Conservation (phyloP, 1,140 invertebrate species). For the Eurytemora carolleeae region DNA sequence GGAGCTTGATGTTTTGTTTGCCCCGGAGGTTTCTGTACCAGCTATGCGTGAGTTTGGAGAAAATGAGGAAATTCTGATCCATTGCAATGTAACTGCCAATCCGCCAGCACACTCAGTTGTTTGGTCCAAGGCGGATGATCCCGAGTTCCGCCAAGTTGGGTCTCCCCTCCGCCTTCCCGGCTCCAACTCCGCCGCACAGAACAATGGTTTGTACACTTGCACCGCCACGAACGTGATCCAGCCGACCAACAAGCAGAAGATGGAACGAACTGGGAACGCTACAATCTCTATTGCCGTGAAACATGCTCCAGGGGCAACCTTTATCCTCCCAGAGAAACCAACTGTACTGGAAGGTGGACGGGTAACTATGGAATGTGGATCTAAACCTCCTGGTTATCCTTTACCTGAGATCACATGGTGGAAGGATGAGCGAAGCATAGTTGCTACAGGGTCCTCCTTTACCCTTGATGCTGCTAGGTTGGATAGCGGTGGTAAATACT, state of each 20-base stretch:
- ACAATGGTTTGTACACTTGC: constrained; percentile 67
- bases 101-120: not conserved
- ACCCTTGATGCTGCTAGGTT: constrained; percentile 51
- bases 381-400: constrained; percentile 68
- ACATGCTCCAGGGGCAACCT: constrained; percentile 64
- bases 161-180: constrained; percentile 42
- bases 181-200: constrained; percentile 50
- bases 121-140: constrained; percentile 62
- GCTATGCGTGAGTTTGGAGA: not conserved
- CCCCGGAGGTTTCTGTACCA: not conserved
- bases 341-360: constrained; percentile 59
- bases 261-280: constrained; percentile 46
- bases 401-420: constrained; percentile 63
- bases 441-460: constrained; percentile 51
- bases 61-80: not conserved
- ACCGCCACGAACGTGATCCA: constrained; percentile 57
- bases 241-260: constrained; percentile 35
- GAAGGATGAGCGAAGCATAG: constrained; percentile 41
- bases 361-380: constrained; percentile 62
- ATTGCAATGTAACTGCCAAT: not conserved
- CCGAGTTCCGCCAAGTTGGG: constrained; percentile 57
- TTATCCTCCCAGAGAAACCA: constrained; percentile 58
- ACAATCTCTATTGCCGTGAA: constrained; percentile 55
- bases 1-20: not conserved
- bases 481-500: constrained; percentile 51